Conservation (phyloP, 2,797 vertebrate species). For the Amniataba percoides region DNA sequence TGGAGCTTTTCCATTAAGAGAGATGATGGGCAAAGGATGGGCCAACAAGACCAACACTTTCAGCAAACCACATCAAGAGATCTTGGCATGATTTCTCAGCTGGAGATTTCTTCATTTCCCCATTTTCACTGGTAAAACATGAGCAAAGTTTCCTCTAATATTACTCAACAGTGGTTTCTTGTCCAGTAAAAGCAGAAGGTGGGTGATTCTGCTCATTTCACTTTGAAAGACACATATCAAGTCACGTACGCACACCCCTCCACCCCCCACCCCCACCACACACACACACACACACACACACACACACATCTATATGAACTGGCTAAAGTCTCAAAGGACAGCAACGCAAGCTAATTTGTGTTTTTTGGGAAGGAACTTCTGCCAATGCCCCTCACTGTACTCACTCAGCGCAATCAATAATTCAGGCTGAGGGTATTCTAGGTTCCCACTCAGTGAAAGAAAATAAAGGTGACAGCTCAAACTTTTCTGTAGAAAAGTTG, state of each 20-base stretch:
- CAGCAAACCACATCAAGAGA: background rate
- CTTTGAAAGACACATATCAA: no score
- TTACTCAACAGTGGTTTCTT: background rate
- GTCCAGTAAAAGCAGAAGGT: no score
- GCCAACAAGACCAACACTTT: background rate
- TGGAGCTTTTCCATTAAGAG: constrained; percentile 31
- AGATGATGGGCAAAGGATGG: background rate
- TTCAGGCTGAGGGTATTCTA: constrained; percentile 46
- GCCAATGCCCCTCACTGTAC: constrained; percentile 27
- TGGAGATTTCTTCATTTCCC: background rate
- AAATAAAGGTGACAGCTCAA: constrained; percentile 59
- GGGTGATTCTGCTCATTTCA: no score
- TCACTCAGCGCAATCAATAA: constrained; percentile 68
- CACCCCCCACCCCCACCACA: background rate
- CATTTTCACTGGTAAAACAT: background rate
- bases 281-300: background rate
- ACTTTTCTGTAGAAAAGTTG: constrained; percentile 43
- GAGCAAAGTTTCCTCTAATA: background rate
- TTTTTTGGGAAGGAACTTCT: constrained; percentile 19
- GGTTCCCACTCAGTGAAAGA: constrained; percentile 41
- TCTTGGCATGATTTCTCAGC: constrained; percentile 2
- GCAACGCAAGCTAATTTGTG: constrained; percentile 9
- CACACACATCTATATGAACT: background rate
- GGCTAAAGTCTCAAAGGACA: constrained; percentile 1
- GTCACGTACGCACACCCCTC: no score